Percentiles rank a stretch among this genome's conserved stretches.
Conservation (phyloP, 2,888 invertebrate species). For the Zaprionus obscuricornis region DNA sequence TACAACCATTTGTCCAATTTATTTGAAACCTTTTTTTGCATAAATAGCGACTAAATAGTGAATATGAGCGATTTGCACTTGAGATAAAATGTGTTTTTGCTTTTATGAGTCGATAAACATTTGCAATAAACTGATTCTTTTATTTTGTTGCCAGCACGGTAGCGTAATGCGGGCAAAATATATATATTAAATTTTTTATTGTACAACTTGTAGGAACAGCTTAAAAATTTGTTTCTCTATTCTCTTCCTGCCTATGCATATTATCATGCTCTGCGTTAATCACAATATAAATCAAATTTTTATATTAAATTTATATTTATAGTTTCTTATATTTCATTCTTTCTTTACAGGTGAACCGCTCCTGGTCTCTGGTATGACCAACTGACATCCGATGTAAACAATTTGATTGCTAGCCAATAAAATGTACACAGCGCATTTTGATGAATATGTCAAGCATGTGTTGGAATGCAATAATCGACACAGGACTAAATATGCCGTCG, state of each 20-base stretch:
- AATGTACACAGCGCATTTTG: conserved; percentile 13
- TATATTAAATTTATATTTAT: background rate
- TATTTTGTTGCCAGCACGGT: conserved; percentile 28
- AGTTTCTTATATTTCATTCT: background rate
- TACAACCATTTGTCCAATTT: conserved; percentile 72
- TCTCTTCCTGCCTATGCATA: no score
- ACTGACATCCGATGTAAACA: conserved; percentile 28
- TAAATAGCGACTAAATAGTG: conserved; percentile 56
- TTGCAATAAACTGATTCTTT: conserved; percentile 8
- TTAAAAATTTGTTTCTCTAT: no score
- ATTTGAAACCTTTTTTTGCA: conserved; percentile 50
- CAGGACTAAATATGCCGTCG: background rate
- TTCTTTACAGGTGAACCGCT: conserved; percentile 8
- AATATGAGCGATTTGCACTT: conserved; percentile 62
- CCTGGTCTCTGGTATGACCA: conserved; percentile 23
- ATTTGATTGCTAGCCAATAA: conserved; percentile 39
- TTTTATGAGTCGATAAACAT: conserved; percentile 64
- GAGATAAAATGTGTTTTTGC: conserved; percentile 50
- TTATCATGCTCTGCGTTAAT: no score
- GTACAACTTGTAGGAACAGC: no score
- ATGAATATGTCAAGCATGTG: conserved; percentile 18
- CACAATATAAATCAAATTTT: no score
- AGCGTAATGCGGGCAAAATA: background rate
- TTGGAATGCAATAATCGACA: conserved; percentile 27
- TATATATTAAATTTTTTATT: no score